Conservation (phyloP, 2,113 vertebrate genomes). For the Alethe castanea region DNA sequence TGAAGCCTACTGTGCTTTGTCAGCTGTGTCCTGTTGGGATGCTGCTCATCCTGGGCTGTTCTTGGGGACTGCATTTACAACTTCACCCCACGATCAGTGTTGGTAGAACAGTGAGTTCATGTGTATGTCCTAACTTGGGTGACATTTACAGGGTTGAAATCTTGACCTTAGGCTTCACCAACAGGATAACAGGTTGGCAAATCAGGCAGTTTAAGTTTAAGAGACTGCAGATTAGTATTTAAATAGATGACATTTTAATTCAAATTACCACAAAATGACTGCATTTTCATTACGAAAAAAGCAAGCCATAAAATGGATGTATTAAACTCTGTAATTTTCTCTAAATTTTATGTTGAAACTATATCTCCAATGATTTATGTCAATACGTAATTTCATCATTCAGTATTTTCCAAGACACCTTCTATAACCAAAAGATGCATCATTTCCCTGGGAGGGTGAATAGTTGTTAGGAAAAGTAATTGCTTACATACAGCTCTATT, state of each 20-base stretch:
- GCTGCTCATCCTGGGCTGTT: neutral
- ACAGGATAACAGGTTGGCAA: neutral
- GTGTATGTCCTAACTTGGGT: rapidly evolving
- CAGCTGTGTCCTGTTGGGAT: neutral
- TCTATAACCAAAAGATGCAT: neutral
- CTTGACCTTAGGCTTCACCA: neutral
- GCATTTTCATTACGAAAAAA: neutral
- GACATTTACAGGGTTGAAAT: neutral
- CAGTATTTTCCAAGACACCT: neutral
- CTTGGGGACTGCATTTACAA: neutral
- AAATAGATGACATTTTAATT: slow-evolving; percentile 9
- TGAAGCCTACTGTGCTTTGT: neutral
- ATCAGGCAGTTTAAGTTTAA: neutral
- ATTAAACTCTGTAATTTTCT: slow-evolving; percentile 17
- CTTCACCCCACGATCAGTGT: neutral
- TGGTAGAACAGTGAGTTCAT: neutral
- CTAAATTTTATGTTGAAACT: slow-evolving; percentile 2
- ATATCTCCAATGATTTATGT: neutral
- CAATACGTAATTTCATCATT: neutral
- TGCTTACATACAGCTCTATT: neutral
- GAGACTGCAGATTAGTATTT: neutral
- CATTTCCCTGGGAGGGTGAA: neutral
- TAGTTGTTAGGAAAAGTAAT: neutral
- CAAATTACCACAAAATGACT: neutral
- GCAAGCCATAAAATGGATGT: neutral